Evolutionary conservation across 2,113 vertebrate species (phyloP).

Genomic region (Plestiodon gilberti): DNA sequence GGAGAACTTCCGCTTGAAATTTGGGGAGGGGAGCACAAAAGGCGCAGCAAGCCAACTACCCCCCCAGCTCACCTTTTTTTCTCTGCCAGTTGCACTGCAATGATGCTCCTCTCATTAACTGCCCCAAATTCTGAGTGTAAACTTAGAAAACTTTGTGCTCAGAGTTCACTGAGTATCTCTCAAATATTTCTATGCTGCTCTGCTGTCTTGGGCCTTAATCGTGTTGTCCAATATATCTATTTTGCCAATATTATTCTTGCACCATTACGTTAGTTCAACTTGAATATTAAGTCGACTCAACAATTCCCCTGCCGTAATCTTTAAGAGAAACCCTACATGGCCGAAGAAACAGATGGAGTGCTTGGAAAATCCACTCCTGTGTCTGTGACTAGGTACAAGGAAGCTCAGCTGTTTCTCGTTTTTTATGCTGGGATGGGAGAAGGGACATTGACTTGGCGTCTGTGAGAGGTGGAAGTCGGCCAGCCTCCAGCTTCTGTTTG

Average conservation of each 20-base stretch:
- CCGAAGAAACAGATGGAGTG: not conserved
- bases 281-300: not conserved
- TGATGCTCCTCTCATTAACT: too few species aligned
- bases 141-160: too few species aligned
- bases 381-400: not conserved
- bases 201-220: not conserved
- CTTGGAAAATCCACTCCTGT: not conserved
- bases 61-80: too few species aligned
- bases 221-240: not conserved
- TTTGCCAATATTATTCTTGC: not conserved
- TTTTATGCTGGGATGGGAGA: conserved; percentile 52
- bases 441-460: not conserved
- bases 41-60: too few species aligned
- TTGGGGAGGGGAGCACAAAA: too few species aligned
- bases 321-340: not conserved
- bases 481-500: conserved; percentile 38
- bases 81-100: too few species aligned
- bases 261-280: not conserved
- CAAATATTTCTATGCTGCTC: too few species aligned
- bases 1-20: too few species aligned
- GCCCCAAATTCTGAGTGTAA: too few species aligned
- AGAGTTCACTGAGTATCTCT: too few species aligned
- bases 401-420: conserved; percentile 65
- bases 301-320: too few species aligned
- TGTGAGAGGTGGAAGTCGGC: not conserved